These are phyloP conservation scores for Tribolium freemani DNA, from an alignment of 2,888 invertebrate species.

Conservation along the genomic window DNA sequence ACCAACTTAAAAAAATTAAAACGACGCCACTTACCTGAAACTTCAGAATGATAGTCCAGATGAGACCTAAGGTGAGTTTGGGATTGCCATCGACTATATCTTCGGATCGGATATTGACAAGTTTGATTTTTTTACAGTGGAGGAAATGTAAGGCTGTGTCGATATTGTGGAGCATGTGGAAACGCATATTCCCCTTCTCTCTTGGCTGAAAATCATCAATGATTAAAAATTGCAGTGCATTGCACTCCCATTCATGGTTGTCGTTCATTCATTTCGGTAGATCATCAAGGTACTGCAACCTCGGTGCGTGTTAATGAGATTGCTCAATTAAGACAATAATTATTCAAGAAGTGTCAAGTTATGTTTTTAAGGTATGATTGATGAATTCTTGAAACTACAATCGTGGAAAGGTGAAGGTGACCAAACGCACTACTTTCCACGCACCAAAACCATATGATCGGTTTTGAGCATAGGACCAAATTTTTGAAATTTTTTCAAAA, in stretches of 20 bases:
- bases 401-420: neutral
- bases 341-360: neutral
- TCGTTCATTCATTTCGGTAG: neutral
- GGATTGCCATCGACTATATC: slow-evolving; percentile 99
- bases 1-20: slow-evolving; percentile 16
- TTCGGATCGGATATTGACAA: slow-evolving; percentile 99
- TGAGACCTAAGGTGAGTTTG: slow-evolving; percentile 96
- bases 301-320: no score
- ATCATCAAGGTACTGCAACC: neutral
- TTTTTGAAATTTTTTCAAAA: neutral
- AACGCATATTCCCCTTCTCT: slow-evolving; percentile 97
- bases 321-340: neutral
- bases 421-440: neutral
- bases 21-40: slow-evolving; percentile 88
- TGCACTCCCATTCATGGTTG: neutral
- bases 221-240: slow-evolving; percentile 1
- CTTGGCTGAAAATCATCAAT: slow-evolving; percentile 81
- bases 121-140: slow-evolving; percentile 91
- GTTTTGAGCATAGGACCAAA: neutral
- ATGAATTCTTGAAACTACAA: neutral
- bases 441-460: neutral
- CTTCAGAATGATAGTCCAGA: slow-evolving; percentile 99
- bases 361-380: neutral
- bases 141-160: slow-evolving; percentile 97
- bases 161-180: slow-evolving; percentile 99